Evolutionary conservation across 2,888 invertebrate genomes (phyloP).

Genomic region (Eulithis prunata): DNA sequence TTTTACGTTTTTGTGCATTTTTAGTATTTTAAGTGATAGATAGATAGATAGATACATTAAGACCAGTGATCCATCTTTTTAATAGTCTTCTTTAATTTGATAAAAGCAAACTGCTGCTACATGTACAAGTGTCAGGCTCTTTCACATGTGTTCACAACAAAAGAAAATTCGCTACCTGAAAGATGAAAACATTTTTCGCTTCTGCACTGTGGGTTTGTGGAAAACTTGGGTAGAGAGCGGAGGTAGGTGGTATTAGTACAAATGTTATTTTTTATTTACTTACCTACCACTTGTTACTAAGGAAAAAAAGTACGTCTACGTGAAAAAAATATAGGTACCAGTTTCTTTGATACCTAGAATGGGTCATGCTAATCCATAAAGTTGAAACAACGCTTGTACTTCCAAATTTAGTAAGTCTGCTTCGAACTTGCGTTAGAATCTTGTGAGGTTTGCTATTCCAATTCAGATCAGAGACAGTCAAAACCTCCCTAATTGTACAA

Average conservation of each 20-base stretch:
- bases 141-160: conserved; percentile 44
- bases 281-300: too few species aligned
- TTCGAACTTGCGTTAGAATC: conserved; percentile 29
- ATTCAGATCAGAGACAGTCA: conserved; percentile 28
- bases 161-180: conserved; percentile 43
- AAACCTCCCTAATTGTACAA: conserved; percentile 32
- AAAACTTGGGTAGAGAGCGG: conserved; percentile 23
- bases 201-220: conserved; percentile 25
- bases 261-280: conserved; percentile 2
- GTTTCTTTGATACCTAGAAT: too few species aligned
- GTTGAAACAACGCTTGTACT: neutral
- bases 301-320: too few species aligned
- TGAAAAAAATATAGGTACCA: too few species aligned
- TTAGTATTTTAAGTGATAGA: too few species aligned
- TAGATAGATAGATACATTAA: too few species aligned
- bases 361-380: too few species aligned
- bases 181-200: conserved; percentile 49
- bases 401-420: neutral
- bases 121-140: conserved; percentile 41
- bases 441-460: conserved; percentile 33
- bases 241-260: conserved; percentile 9
- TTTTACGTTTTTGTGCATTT: too few species aligned
- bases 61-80: too few species aligned
- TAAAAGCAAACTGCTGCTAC: conserved; percentile 1
- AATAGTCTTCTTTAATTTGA: too few species aligned